These are phyloP conservation scores for Eclectus roratus DNA, from an alignment of 2,113 vertebrate species.

Conservation along the genomic window DNA sequence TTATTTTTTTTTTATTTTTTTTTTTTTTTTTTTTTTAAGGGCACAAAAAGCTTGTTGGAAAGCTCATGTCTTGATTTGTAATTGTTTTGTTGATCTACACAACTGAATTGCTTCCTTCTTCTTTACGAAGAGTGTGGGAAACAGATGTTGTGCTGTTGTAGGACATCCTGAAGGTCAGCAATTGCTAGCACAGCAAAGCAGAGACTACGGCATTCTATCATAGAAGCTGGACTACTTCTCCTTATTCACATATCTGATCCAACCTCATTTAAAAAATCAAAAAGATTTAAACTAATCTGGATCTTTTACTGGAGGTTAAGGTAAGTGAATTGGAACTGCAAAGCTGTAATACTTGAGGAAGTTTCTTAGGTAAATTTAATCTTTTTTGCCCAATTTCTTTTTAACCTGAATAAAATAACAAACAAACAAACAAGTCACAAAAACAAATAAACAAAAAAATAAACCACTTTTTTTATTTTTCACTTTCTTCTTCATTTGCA, in stretches of 20 bases:
- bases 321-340: not conserved
- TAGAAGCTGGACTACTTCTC: not conserved
- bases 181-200: not conserved
- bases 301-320: not conserved
- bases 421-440: not conserved
- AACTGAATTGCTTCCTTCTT: not conserved
- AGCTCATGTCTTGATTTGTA: not conserved
- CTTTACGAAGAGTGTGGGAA: not conserved
- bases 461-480: not conserved
- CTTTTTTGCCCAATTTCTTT: not conserved
- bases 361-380: not conserved
- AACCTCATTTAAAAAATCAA: not conserved
- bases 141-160: not conserved
- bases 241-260: not conserved
- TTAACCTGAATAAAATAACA: not conserved
- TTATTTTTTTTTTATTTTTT: rapidly evolving
- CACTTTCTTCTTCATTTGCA: rapidly evolving
- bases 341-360: not conserved
- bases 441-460: too few relatives aligned
- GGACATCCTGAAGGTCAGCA: not conserved
- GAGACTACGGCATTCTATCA: not conserved
- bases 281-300: not conserved
- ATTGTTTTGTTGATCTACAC: not conserved
- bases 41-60: not conserved
- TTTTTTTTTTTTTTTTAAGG: not conserved